Conservation (phyloP, 2,797 vertebrate species). For the Onychomys arenicola region DNA sequence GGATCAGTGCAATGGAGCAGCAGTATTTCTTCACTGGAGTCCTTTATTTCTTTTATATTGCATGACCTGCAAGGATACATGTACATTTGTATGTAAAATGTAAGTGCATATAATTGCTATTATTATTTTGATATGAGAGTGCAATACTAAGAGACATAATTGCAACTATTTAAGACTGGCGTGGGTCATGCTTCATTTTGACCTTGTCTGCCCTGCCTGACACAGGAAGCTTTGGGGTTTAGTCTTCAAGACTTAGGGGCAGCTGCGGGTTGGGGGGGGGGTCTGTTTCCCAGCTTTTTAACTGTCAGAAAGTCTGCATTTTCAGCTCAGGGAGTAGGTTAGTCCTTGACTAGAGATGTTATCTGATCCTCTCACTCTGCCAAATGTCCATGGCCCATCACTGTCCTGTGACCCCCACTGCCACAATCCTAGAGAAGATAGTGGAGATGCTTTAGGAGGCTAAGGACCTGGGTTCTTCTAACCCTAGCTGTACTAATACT, state of each 20-base stretch:
- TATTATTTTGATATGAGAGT: constrained; percentile 18
- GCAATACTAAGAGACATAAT: neutral
- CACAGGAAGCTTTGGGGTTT: neutral
- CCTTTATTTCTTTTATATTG: constrained; percentile 10
- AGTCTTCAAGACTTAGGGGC: neutral
- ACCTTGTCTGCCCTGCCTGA: neutral
- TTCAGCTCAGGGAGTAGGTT: constrained; percentile 11
- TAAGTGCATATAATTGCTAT: neutral
- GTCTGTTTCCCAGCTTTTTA: constrained; percentile 1
- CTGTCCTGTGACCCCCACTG: neutral
- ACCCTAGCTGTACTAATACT: neutral
- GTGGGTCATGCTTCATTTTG: neutral
- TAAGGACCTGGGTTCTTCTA: neutral
- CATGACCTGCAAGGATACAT: neutral
- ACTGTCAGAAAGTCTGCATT: neutral
- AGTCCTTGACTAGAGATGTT: neutral
- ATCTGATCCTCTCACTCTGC: neutral
- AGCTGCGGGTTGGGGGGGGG: too few relatives aligned
- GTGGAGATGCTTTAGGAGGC: neutral
- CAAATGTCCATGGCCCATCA: neutral
- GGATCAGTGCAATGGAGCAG: neutral
- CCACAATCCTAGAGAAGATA: neutral
- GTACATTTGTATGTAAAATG: constrained; percentile 33
- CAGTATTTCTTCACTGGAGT: neutral
- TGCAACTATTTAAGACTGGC: neutral